phyloP scores from a whole-genome alignment of 2,797 vertebrate genomes.

The Silurus aristotelis region DNA sequence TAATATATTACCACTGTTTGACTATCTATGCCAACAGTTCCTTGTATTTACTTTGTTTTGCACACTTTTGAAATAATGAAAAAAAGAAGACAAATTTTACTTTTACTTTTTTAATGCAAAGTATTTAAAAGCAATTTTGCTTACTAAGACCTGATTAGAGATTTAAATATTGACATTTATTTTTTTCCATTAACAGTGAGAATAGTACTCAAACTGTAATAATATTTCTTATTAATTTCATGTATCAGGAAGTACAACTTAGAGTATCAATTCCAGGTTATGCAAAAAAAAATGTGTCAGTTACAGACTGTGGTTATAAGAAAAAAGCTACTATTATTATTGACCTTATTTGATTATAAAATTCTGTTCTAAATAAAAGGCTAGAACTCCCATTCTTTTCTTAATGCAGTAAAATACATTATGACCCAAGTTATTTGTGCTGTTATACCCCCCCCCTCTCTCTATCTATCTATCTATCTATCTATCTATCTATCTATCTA shows the following conservation, averaged over 20 bases:
- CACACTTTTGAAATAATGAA: constrained; percentile 5
- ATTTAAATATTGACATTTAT: constrained; percentile 6
- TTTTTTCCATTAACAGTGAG: constrained; percentile 20
- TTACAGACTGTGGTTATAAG: neutral
- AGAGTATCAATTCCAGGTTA: neutral
- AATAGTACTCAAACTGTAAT: constrained; percentile 9
- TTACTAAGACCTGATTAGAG: constrained; percentile 14
- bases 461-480: too few relatives aligned
- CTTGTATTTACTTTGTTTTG: constrained; percentile 12
- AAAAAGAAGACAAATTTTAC: constrained; percentile 2
- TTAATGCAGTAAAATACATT: constrained; percentile 20
- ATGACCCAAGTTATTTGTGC: neutral
- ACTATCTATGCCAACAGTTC: constrained; percentile 21
- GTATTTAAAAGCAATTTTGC: constrained; percentile 28
- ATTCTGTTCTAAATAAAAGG: constrained; percentile 17
- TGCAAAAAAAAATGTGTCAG: neutral
- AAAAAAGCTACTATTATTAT: neutral
- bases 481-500: too few relatives aligned
- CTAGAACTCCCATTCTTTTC: constrained; percentile 24
- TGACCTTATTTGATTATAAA: neutral
- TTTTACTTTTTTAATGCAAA: constrained; percentile 21
- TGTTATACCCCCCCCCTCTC: neutral
- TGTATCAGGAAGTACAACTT: neutral
- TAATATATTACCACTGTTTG: constrained; percentile 4
- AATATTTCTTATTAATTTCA: neutral